Evolutionary conservation across 2,113 vertebrate species (phyloP).

Genomic region (Zosterops japonicus): DNA sequence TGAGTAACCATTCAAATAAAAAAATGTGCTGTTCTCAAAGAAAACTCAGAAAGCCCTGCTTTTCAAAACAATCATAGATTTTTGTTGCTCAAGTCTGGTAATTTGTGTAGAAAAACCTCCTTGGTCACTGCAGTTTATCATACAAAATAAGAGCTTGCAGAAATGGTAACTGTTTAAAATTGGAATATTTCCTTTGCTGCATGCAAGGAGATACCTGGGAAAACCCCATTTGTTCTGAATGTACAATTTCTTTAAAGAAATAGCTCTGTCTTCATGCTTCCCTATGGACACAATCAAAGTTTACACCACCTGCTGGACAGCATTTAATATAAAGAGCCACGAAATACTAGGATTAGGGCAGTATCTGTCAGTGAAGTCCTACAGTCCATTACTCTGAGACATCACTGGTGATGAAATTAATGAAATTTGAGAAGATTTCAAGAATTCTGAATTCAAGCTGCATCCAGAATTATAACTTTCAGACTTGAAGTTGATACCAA

Average conservation of each 20-base stretch:
- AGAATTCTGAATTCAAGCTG: not conserved
- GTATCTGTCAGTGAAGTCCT: not conserved
- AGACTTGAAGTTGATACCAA: not conserved
- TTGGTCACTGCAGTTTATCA: not conserved
- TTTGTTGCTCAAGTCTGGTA: not conserved
- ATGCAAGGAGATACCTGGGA: not conserved
- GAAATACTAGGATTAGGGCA: not conserved
- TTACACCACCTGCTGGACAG: not conserved
- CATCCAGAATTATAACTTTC: not conserved
- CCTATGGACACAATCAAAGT: not conserved
- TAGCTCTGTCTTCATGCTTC: fast-evolving
- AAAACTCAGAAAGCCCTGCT: not conserved
- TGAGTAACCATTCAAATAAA: not conserved
- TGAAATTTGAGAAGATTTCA: not conserved
- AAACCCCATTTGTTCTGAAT: not conserved
- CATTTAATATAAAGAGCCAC: not conserved
- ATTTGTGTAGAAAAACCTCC: not conserved
- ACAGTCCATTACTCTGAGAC: not conserved
- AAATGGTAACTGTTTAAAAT: not conserved
- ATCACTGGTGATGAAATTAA: not conserved
- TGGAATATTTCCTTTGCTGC: not conserved
- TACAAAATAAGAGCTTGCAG: not conserved
- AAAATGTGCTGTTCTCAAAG: not conserved
- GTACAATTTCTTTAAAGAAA: not conserved
- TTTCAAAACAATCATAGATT: not conserved